Evolutionary conservation across 2,888 invertebrate species (phyloP).

Genomic region (Nomada ferruginata): DNA sequence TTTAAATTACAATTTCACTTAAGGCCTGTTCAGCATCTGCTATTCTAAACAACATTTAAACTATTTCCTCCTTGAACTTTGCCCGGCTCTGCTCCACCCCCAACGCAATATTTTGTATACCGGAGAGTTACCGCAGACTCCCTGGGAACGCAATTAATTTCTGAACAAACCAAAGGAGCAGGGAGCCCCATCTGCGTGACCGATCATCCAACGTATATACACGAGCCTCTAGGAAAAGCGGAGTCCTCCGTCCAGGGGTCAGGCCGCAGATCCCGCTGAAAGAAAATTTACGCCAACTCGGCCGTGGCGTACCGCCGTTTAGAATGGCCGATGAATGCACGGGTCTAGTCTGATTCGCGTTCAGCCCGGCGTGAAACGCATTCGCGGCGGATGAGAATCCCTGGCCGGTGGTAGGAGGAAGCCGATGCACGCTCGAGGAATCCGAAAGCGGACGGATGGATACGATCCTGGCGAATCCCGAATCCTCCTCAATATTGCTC

Average conservation of each 20-base stretch:
- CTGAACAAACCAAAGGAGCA: background rate
- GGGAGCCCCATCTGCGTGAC: background rate
- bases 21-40: no score
- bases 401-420: conserved; percentile 75
- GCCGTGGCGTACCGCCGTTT: conserved; percentile 2
- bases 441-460: conserved; percentile 82
- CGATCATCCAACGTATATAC: background rate
- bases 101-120: background rate
- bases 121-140: background rate
- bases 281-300: conserved; percentile 45
- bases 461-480: conserved; percentile 81
- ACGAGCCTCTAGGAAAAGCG: conserved; percentile 27
- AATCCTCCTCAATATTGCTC: conserved; percentile 84
- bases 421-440: conserved; percentile 81
- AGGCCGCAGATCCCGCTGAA: conserved; percentile 36
- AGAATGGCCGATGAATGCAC: conserved; percentile 34
- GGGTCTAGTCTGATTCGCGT: conserved; percentile 48
- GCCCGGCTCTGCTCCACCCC: background rate
- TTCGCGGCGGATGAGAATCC: conserved; percentile 73
- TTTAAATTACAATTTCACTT: no score
- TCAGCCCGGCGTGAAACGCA: conserved; percentile 60
- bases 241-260: background rate
- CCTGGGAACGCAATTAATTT: conserved; percentile 7
- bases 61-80: no score
- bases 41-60: no score